Evolutionary conservation across 2,113 vertebrate species (phyloP), one percentile per base, ranked within the genome.

Genomic region (Elephantulus edwardii): DNA sequence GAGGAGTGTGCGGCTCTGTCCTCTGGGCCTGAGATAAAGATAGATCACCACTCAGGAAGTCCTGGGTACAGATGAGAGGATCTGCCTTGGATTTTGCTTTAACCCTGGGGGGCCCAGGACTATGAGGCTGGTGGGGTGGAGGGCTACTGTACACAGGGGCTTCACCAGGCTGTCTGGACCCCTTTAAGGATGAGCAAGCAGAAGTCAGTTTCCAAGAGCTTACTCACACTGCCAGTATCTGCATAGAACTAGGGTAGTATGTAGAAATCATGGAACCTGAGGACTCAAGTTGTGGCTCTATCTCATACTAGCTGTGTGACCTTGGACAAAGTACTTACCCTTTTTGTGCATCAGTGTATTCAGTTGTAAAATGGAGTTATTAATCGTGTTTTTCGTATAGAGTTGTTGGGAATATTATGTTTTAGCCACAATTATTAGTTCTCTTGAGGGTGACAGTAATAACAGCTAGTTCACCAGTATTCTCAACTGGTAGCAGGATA

Each of bases 311-410:
- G 64, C 42, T 74, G 17, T 89, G 68, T 91, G 89, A 78, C 60
- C 17, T 83, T 62, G 46, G 78, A n/a, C 33, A 70, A 81, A 48
- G 74, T 56, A 50, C 42, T 90, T 19, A 44, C 60, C 20, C 2
- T 84, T 35, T 78, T 62, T 88, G 86, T 90, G 68, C 58, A 78
- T 80, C 60, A 46, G 28, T 35, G n/a, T 40, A 68, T 60, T 91
- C 38, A 12, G 42, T n/a, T 88, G 81, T 75, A 70, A 68, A 88
- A 44, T 26, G 28, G 5, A 44, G 33, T 54, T 80, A 48, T 70
- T 76, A 77, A 46, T 38, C 33, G 30, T 81, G 33, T 12, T 79
- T 56, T 48, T 75, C 9, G 85, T 50, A 76, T 44, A 74, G 38
- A n/a, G 11, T 82, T 68, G n/a, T 50, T 74, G 71, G 72, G 26